Conservation (phyloP, 1,140 invertebrate genomes). For the Triops cancriformis region DNA sequence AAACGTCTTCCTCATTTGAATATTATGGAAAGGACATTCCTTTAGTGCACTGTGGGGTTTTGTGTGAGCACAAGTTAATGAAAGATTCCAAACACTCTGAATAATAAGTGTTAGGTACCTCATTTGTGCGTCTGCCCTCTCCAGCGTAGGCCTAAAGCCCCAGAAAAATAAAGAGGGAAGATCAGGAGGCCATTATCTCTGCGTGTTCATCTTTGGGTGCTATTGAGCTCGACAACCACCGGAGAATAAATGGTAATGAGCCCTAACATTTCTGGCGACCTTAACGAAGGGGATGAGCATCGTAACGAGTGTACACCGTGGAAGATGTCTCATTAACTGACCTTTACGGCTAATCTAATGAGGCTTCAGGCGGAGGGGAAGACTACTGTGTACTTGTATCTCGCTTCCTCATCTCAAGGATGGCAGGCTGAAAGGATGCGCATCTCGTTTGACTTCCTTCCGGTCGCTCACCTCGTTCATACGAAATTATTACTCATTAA, state of each 20-base stretch:
- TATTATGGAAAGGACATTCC: slow-evolving; percentile 14
- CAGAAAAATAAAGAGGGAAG: neutral
- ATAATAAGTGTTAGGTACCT: slow-evolving; percentile 10
- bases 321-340: slow-evolving; percentile 11
- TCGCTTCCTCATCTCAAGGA: neutral
- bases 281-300: slow-evolving; percentile 5
- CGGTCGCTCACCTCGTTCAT: neutral
- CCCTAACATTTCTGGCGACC: neutral
- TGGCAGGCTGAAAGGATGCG: neutral
- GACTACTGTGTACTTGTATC: neutral
- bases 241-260: slow-evolving; percentile 1
- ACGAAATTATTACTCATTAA: neutral
- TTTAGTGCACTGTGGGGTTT: neutral
- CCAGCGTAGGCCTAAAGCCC: neutral
- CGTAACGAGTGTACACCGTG: neutral
- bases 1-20: slow-evolving; percentile 6
- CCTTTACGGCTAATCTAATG: slow-evolving; percentile 7
- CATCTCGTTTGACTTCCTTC: slow-evolving; percentile 8
- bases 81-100: neutral
- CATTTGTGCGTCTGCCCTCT: neutral
- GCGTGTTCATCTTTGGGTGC: neutral
- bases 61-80: neutral
- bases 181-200: neutral
- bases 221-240: neutral
- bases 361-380: neutral